Evolutionary conservation across 1,140 invertebrate species (phyloP), one percentile per base, ranked within the genome.

Genomic region (Drosophila pectinifera): DNA sequence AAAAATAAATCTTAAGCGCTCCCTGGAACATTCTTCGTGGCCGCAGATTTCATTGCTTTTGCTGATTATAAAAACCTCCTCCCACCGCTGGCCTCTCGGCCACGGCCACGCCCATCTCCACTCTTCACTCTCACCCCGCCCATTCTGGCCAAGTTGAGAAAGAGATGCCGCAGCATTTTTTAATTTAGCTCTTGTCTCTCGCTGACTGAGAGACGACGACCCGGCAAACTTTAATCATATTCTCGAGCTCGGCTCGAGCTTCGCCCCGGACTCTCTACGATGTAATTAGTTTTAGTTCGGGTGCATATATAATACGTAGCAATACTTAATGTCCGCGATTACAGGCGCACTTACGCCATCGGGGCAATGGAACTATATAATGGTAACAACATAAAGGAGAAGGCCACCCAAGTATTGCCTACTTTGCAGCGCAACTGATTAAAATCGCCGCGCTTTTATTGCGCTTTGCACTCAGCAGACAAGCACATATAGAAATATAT

Each of bases 1-100:
- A 78, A 82, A 88, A 76, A 88, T 86, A 86, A 86, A 86, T 86
- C 83, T 88, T 79, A 73, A 67, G 75, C 75, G n/a, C 83, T 68
- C 73, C 58, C 56, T 73, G 68, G 69, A 56, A 69, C 62, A 18
- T 20, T 48, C 58, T 39, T 26, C 22, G 39, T 59, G 48, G 64
- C 57, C 53, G 41, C 41, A 58, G 49, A 73, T 88, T 89, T 88
- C 79, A 88, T 88, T 89, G 84, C 76, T 84, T 73, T 73, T 80
- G 59, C 84, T 83, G 79, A 89, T 86, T 86, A 85, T 81, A 76
- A 79, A 86, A 86, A 74, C 78, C 72, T 49, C 73, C 82, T 41
- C 39, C 59, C 46, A 54, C 45, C 63, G 65, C 36, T 48, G 53
- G n/a, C 42, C 24, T 22, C 48, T 53, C 14, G 11, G 43, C 24